Conservation (phyloP, 2,113 vertebrate genomes). For the Coturnix japonica region DNA sequence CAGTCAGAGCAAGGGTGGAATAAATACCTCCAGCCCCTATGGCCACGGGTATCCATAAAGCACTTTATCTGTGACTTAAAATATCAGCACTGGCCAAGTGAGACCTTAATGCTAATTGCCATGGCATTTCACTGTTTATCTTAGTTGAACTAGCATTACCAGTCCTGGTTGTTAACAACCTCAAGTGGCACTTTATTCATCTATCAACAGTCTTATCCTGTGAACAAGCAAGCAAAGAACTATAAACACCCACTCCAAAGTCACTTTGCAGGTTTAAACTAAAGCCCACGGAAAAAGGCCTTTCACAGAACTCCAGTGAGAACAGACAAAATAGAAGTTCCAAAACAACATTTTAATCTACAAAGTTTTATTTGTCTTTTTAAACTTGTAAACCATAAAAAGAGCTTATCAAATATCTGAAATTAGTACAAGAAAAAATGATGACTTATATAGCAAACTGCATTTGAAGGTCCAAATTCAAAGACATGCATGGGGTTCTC, state of each 20-base stretch:
- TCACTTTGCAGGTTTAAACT: constrained; percentile 45
- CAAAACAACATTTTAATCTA: constrained; percentile 52
- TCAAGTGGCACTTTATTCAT: constrained; percentile 72
- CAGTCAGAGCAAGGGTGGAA: not conserved
- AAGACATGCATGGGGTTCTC: constrained; percentile 17
- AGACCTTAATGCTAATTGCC: constrained; percentile 54
- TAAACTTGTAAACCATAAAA: constrained; percentile 69
- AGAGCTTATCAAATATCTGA: constrained; percentile 69
- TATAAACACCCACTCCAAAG: constrained; percentile 69
- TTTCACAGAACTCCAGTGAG: constrained; percentile 18
- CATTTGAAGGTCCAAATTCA: constrained; percentile 51
- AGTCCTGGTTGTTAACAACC: constrained; percentile 64
- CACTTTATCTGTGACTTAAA: not conserved
- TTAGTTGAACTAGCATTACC: constrained; percentile 47
- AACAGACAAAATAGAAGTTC: constrained; percentile 58
- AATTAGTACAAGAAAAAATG: constrained; percentile 65
- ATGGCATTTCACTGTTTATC: constrained; percentile 57
- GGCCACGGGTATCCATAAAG: not conserved
- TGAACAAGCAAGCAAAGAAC: constrained; percentile 58
- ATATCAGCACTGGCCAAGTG: constrained; percentile 49
- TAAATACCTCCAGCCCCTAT: not conserved
- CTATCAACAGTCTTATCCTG: constrained; percentile 64
- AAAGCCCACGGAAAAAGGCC: constrained; percentile 32
- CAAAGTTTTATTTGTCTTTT: constrained; percentile 71
- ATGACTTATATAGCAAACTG: constrained; percentile 41